Evolutionary conservation across 2,113 vertebrate species (phyloP).

Genomic region (Tyto alba): DNA sequence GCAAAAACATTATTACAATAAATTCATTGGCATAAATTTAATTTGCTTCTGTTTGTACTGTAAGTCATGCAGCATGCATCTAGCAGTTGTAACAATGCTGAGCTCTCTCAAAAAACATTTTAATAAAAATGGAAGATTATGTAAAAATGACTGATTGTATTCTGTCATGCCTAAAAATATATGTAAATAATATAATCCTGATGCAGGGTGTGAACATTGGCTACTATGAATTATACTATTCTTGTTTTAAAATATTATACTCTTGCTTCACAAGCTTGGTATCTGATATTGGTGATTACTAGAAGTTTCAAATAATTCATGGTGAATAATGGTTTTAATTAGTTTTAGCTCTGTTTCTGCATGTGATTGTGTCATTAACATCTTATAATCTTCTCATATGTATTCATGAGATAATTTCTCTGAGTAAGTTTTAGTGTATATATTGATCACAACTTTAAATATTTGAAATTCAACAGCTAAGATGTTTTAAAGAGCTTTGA

Average conservation of each 20-base stretch:
- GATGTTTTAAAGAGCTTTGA: constrained; percentile 20
- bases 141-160: background rate
- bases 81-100: background rate
- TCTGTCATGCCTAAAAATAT: background rate
- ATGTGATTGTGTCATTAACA: background rate
- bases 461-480: constrained; percentile 24
- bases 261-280: background rate
- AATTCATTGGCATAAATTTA: background rate
- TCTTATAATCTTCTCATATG: background rate
- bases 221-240: background rate
- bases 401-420: constrained; percentile 19
- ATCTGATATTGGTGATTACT: background rate
- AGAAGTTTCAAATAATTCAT: background rate
- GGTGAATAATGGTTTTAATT: background rate
- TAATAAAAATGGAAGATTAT: constrained; percentile 11
- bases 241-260: background rate
- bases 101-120: background rate
- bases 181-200: background rate
- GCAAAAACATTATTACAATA: background rate
- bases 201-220: background rate
- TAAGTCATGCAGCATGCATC: background rate
- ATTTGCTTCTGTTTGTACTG: background rate
- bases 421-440: background rate
- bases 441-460: constrained; percentile 10
- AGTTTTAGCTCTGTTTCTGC: constrained; percentile 9